These are phyloP conservation scores for Bombycilla garrulus DNA, from an alignment of 2,113 vertebrate genomes.

Conservation along the genomic window DNA sequence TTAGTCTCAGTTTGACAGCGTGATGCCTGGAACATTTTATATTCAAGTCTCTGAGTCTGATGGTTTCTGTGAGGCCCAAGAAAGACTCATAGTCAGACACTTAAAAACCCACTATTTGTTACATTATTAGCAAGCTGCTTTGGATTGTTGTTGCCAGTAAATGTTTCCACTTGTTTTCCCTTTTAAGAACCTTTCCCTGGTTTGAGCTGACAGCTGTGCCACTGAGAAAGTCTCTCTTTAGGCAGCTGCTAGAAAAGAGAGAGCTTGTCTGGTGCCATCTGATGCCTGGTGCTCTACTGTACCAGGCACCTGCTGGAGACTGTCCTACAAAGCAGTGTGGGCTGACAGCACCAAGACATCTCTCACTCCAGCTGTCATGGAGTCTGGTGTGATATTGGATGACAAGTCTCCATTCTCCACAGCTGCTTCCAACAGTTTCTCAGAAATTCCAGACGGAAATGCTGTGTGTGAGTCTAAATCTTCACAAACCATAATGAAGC, in stretches of 20 bases:
- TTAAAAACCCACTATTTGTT: neutral
- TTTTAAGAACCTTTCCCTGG: slow-evolving; percentile 74
- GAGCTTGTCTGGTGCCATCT: slow-evolving; percentile 43
- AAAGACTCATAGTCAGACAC: neutral
- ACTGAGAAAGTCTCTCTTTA: slow-evolving; percentile 67
- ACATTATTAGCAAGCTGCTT: neutral
- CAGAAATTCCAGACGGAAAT: neutral
- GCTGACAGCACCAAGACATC: neutral
- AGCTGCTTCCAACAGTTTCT: neutral
- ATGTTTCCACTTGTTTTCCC: neutral
- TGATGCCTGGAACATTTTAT: neutral
- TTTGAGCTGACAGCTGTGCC: slow-evolving; percentile 76
- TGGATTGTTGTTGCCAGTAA: neutral
- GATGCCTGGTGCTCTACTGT: neutral
- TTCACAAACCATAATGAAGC: neutral
- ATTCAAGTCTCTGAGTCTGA: neutral
- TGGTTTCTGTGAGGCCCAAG: neutral
- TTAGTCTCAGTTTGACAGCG: neutral
- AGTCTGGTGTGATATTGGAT: neutral
- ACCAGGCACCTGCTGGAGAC: slow-evolving; percentile 44
- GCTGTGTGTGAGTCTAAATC: neutral
- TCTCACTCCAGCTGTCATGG: neutral
- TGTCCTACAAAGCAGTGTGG: neutral
- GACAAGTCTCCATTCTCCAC: neutral
- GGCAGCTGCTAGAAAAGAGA: slow-evolving; percentile 43